Evolutionary conservation across 1,140 invertebrate genomes (phyloP), one percentile per base, ranked within the genome.

Genomic region (Drosophila erecta): DNA sequence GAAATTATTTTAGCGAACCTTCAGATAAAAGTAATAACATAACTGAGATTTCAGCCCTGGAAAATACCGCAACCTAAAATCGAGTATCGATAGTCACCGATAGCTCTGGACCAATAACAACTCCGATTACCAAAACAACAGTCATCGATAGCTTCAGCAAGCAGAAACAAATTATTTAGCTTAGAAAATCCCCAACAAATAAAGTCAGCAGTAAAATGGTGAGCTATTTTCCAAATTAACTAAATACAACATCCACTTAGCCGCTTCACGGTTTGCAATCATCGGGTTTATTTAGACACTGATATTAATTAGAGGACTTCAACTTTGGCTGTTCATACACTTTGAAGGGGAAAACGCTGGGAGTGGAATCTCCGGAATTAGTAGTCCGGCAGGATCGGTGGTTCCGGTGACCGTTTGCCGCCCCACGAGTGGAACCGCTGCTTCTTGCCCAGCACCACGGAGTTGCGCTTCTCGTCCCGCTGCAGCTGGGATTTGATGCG

Each of bases 361-460:
- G 2, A 17, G 41, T 4, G 15, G 3, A 10, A 5, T 46, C 30
- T 30, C 8, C 1, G 37, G 37, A 38, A 4, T 41, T 86, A 86
- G 22, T 79, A 86, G 27, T 50, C 73, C 40, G 46, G 61, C 33
- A 40, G 51, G 22, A 81, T 40, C 37, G 69, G 41, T 6, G 53
- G 64, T 11, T 76, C 76, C 43, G 66, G 64, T 0, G 90, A 74
- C n/a, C 90, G 57, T 53, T 93, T 93, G 47, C 92, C 91, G 30
- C 86, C 90, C 91, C 92, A 93, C 6, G 92, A 92, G 54, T 92
- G 91, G 66, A 93, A 93, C 11, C 84, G 78, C 41, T 89, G 81
- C 58, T 91, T 92, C 62, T 92, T 92, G 47, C 91, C 91, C n/a
- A 92, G 59, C 4, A 92, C 85, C 41, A 92, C 85, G 2, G 85